Percentiles rank a stretch among this genome's conserved stretches.
Evolutionary conservation across 2,888 invertebrate species (phyloP).

Genomic region (Tetragonisca angustula): DNA sequence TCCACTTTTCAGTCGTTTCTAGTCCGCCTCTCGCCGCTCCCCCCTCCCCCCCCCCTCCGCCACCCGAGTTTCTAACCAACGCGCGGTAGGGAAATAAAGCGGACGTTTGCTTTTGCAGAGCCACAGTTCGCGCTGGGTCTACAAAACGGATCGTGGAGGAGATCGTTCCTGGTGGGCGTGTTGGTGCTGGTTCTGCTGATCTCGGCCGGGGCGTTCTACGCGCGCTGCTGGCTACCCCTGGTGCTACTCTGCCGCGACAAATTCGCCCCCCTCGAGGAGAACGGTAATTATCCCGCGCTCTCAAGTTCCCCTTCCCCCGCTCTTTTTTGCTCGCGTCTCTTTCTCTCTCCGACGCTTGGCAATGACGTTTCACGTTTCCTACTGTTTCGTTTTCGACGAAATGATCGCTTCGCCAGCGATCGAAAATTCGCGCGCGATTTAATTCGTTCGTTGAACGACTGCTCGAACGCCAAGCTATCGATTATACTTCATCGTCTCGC

Average conservation of each 20-base stretch:
- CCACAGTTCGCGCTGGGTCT: constrained; percentile 76
- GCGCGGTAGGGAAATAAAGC: not conserved
- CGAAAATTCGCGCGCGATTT: no score
- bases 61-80: no score
- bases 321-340: not conserved
- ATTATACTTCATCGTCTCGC: no score
- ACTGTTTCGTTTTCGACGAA: no score
- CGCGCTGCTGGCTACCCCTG: constrained; percentile 84
- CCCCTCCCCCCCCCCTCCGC: not conserved
- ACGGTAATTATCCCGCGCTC: constrained; percentile 78
- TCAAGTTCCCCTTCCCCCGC: no score
- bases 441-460: no score
- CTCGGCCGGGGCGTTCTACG: constrained; percentile 85
- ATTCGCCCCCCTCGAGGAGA: constrained; percentile 84
- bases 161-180: constrained; percentile 85
- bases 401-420: no score
- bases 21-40: not conserved
- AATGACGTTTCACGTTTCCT: no score
- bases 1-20: not conserved
- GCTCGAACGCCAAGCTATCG: no score
- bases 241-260: constrained; percentile 85
- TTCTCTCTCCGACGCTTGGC: no score
- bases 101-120: constrained; percentile 68
- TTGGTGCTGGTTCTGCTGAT: constrained; percentile 85
- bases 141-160: constrained; percentile 85